These are phyloP conservation scores for Hypomesus transpacificus DNA, from an alignment of 2,113 vertebrate species.

Conservation along the genomic window DNA sequence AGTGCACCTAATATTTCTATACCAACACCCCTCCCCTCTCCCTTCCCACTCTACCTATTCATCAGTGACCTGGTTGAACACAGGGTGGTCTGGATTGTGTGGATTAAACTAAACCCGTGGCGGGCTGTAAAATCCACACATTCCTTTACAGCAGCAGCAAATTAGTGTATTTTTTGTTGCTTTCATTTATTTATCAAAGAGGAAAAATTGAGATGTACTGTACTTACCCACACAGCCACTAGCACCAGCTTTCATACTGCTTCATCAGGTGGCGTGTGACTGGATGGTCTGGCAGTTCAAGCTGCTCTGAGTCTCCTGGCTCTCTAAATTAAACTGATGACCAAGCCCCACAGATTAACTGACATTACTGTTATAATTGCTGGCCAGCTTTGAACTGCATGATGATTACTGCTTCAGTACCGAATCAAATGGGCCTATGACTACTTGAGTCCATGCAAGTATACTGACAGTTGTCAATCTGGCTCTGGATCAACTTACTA, in stretches of 20 bases:
- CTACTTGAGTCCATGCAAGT: conserved; percentile 39
- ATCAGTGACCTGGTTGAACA: conserved; percentile 5
- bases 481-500: conserved; percentile 43
- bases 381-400: conserved; percentile 28
- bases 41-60: conserved; percentile 2
- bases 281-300: conserved; percentile 16
- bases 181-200: conserved; percentile 11
- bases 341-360: conserved; percentile 20
- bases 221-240: background rate
- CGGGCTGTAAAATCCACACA: conserved; percentile 7
- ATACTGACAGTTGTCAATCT: conserved; percentile 41
- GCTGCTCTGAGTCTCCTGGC: background rate
- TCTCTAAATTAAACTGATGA: background rate
- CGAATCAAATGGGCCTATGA: conserved; percentile 28
- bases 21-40: background rate
- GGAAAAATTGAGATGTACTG: background rate
- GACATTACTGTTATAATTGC: conserved; percentile 22
- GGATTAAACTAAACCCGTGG: conserved; percentile 18
- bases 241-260: conserved; percentile 1
- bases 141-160: background rate
- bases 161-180: background rate
- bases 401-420: conserved; percentile 48
- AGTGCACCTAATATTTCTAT: background rate
- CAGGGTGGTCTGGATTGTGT: background rate
- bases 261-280: conserved; percentile 4